Base-by-base conservation (phyloP, 2,113 vertebrate species). In the Sinosuthora webbiana region DNA sequence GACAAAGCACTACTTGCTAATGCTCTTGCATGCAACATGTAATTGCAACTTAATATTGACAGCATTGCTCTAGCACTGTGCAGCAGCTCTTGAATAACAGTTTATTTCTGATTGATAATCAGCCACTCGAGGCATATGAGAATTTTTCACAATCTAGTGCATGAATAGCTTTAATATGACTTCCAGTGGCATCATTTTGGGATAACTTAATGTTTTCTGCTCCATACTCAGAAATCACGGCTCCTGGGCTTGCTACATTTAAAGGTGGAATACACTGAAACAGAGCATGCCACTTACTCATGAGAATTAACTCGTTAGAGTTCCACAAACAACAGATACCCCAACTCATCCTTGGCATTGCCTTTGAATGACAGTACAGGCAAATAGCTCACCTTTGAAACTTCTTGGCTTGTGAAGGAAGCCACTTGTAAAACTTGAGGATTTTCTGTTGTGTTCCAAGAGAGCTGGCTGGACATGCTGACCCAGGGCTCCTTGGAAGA, bases 21-120 rank as follows among this genome's bases (percentile, higher is more conserved):
- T 64, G 68, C 60, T 93, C 49, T 94, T 71, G 75, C 60, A 70
- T 50, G 68, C 63, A 86, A 65, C 35, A 30, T 80, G 49, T 91
- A 68, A 57, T 88, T 93, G 75, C 56, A 92, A 20, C 60, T 88
- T 69, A 21, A 21, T 0, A 69, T 49, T 53, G 76, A 75, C 41
- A 81, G 49, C 67, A 57, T 50, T 2, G 2, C 63, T 80, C 37
- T 37, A 88, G 71, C 68, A 83, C 60, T 31, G 19, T 64, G 60
- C 69, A 75, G 85, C 44, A 90, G n/a, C 31, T 81, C 76, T 90
- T 93, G 82, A 86, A 39, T 92, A 88, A 80, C n/a, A 69, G 67
- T 67, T 90, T 65, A 45, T 88, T 88, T 93, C 71, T 80, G 35
- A 81, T 33, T 86, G 60, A 71, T 90, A 87, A 83, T 88, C 83